Conservation (phyloP, 2,888 invertebrate genomes). For the Ennomos fuscantarius region DNA sequence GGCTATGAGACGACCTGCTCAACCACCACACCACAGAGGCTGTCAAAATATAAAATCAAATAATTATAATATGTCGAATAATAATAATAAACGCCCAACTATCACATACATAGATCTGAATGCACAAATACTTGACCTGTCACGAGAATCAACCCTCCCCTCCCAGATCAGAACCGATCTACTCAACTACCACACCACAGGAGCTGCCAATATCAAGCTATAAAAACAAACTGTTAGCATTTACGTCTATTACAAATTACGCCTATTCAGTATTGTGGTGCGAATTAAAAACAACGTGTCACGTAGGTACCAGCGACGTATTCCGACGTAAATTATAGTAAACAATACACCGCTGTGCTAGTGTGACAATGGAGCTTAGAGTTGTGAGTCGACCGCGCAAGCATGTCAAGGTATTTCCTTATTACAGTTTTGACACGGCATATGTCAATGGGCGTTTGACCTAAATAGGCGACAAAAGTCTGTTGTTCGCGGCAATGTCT, state of each 20-base stretch:
- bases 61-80: too few species aligned
- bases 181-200: too few species aligned
- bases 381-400: slow-evolving; percentile 46
- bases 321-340: slow-evolving; percentile 45
- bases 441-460: slow-evolving; percentile 50
- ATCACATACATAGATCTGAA: too few species aligned
- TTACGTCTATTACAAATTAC: slow-evolving; percentile 7
- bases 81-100: too few species aligned
- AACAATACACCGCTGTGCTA: slow-evolving; percentile 52
- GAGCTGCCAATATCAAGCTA: slow-evolving; percentile 5
- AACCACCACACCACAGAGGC: too few species aligned
- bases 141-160: too few species aligned
- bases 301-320: slow-evolving; percentile 3
- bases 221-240: slow-evolving; percentile 17
- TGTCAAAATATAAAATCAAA: too few species aligned
- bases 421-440: slow-evolving; percentile 62
- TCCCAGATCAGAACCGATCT: too few species aligned
- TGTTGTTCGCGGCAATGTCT: slow-evolving; percentile 1
- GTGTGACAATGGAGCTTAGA: slow-evolving; percentile 52
- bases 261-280: slow-evolving; percentile 14
- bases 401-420: slow-evolving; percentile 72
- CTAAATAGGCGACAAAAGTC: slow-evolving; percentile 38
- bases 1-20: too few species aligned
- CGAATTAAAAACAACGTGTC: slow-evolving; percentile 19
- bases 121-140: too few species aligned